Evolutionary conservation across 2,797 vertebrate genomes (phyloP).

Genomic region (Chaenodraco wilsoni): DNA sequence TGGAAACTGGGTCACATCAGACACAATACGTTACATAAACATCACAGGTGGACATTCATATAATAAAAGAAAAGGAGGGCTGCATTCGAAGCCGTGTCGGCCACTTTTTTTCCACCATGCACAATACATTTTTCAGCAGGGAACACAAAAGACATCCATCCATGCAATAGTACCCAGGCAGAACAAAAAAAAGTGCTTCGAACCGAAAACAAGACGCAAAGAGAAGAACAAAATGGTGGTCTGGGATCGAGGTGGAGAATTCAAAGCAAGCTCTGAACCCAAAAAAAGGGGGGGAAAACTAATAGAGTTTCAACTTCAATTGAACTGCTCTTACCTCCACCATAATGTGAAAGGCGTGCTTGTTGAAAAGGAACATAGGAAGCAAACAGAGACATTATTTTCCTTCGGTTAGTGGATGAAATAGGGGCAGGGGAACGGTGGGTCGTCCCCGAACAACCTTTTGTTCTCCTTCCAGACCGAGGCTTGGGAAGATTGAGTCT

Average conservation of each 20-base stretch:
- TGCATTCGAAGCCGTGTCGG: slow-evolving; percentile 65
- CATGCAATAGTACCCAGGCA: slow-evolving; percentile 78
- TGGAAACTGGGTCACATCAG: slow-evolving; percentile 68
- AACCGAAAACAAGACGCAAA: slow-evolving; percentile 54
- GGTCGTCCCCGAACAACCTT: slow-evolving; percentile 30
- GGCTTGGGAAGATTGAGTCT: slow-evolving; percentile 4
- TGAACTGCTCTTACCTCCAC: slow-evolving; percentile 97
- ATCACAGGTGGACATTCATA: slow-evolving; percentile 73
- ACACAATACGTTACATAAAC: slow-evolving; percentile 64
- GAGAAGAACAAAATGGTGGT: slow-evolving; percentile 60
- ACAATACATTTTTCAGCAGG: slow-evolving; percentile 55
- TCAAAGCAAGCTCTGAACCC: slow-evolving; percentile 67
- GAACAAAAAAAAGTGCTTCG: slow-evolving; percentile 26
- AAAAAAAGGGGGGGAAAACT: slow-evolving; percentile 39
- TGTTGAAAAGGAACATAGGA: slow-evolving; percentile 84
- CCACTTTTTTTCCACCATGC: slow-evolving; percentile 69
- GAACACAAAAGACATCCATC: slow-evolving; percentile 62
- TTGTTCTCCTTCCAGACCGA: slow-evolving; percentile 24
- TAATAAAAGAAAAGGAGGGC: slow-evolving; percentile 41
- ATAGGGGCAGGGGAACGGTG: slow-evolving; percentile 73
- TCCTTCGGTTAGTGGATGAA: slow-evolving; percentile 80
- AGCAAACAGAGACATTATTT: slow-evolving; percentile 88
- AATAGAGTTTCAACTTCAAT: slow-evolving; percentile 71
- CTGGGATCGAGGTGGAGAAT: slow-evolving; percentile 63
- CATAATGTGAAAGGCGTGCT: slow-evolving; percentile 99